Conservation (phyloP, 2,888 invertebrate genomes). For the Cephus nigrinus region DNA sequence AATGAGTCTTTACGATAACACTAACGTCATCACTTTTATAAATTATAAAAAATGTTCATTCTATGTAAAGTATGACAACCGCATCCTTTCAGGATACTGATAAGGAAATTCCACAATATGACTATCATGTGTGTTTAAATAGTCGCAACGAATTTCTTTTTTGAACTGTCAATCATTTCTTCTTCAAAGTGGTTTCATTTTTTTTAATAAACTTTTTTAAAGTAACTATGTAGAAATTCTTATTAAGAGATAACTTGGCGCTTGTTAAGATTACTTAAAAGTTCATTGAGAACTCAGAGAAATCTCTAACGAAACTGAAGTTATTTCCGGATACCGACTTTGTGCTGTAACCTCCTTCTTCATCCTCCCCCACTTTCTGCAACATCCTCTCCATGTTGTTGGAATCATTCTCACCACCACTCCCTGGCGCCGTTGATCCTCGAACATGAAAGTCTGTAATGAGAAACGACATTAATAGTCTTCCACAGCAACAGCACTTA, state of each 20-base stretch:
- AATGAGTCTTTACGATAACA: neutral
- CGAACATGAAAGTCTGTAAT: neutral
- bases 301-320: slow-evolving; percentile 48
- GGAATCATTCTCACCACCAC: neutral
- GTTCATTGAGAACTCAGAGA: slow-evolving; percentile 16
- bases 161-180: neutral
- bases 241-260: neutral
- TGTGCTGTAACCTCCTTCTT: slow-evolving; percentile 36
- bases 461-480: neutral
- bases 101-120: neutral
- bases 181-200: neutral
- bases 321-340: slow-evolving; percentile 52
- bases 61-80: neutral
- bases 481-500: neutral
- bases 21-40: neutral
- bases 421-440: neutral
- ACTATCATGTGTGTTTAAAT: neutral
- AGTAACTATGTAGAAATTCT: neutral
- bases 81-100: neutral
- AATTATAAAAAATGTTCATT: neutral
- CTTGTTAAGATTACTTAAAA: neutral
- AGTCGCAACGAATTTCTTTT: neutral
- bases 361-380: slow-evolving; percentile 28
- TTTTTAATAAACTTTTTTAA: neutral
- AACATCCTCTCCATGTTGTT: neutral